Evolutionary conservation across 1,140 invertebrate species (phyloP).

Genomic region (Triops cancriformis): DNA sequence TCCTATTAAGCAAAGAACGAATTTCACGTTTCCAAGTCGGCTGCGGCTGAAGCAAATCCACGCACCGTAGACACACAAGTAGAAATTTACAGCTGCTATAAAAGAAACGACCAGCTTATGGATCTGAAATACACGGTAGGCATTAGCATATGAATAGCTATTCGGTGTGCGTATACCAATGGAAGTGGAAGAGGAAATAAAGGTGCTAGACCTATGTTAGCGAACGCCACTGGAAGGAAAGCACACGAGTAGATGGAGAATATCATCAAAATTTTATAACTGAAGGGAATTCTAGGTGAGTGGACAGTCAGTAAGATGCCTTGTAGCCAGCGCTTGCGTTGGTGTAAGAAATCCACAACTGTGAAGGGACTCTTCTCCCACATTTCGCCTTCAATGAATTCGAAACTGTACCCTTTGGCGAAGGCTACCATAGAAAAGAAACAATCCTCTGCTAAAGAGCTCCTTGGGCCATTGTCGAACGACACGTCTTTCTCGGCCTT

Average conservation of each 20-base stretch:
- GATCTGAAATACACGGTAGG: background rate
- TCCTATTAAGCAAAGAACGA: slow-evolving; percentile 68
- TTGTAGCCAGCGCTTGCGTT: slow-evolving; percentile 86
- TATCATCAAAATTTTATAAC: slow-evolving; percentile 60
- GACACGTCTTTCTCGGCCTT: slow-evolving; percentile 80
- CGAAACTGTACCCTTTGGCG: slow-evolving; percentile 73
- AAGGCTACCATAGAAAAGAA: slow-evolving; percentile 92
- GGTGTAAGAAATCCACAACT: slow-evolving; percentile 87
- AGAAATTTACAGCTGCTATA: slow-evolving; percentile 80
- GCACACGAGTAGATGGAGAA: slow-evolving; percentile 93
- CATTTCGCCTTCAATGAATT: slow-evolving; percentile 94
- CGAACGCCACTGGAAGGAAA: slow-evolving; percentile 82
- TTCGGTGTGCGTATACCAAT: too few relatives aligned
- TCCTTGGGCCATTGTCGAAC: slow-evolving; percentile 90
- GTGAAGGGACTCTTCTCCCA: slow-evolving; percentile 96
- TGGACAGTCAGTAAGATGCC: slow-evolving; percentile 92
- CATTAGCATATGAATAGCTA: background rate
- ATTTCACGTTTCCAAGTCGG: slow-evolving; percentile 69
- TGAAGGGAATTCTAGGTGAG: slow-evolving; percentile 72
- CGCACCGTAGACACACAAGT: slow-evolving; percentile 93
- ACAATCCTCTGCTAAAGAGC: slow-evolving; percentile 95
- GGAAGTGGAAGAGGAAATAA: slow-evolving; percentile 81
- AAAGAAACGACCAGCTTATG: slow-evolving; percentile 17
- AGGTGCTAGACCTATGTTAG: slow-evolving; percentile 73
- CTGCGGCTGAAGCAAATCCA: slow-evolving; percentile 87